Base-by-base conservation (phyloP, 92 coral and sea anemone species). In the Palythoa heliodiscus region DNA sequence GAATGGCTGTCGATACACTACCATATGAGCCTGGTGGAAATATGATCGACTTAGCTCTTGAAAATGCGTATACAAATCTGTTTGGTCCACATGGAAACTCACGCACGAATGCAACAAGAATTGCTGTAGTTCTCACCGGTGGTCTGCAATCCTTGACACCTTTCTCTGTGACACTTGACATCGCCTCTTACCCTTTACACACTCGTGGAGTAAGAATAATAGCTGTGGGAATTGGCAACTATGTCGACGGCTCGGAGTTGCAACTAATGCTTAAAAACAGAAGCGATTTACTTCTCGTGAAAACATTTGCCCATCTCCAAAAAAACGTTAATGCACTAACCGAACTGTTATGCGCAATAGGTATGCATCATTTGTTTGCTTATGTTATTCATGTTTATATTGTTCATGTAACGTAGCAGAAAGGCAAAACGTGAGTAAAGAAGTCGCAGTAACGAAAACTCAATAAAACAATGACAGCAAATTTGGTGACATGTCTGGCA, bases 41-140 rank as follows among this genome's bases (percentile, higher is more conserved):
- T 29, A 64, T 64, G 73, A 79, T 68, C 4, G 84, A 79, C 53
- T 29, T 79, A 2, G 84, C 84, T 1, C 73, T 79, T 3, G 73
- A 79, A 61, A 79, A 79, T 47, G 84, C 73, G 55, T 79, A 79
- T 52, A 19, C 74, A 9, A 66, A 79, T 79, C 37, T 79, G 58
- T 79, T 79, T 53, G 84, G 84, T 0, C 84, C 84, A 50, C 54
- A 79, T 2, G 84, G 73, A 10, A 35, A 79, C 61, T 52, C 61
- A 12, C 72, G 74, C 40, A 20, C 38, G 14, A 29, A 22, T 43
- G 84, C 50, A 23, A 25, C 84, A n/a, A 79, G 20, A 50, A 20
- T 79, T 20, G 84, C 84, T 23, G 58, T 79, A 20, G 84, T 79
- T 12, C 61, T 79, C 58, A 47, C 73, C 3, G 84, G 84, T 7